Percentiles rank a stretch among this genome's conserved stretches.
Conservation (phyloP, 2,888 invertebrate species). For the Metacarcinus magister region DNA sequence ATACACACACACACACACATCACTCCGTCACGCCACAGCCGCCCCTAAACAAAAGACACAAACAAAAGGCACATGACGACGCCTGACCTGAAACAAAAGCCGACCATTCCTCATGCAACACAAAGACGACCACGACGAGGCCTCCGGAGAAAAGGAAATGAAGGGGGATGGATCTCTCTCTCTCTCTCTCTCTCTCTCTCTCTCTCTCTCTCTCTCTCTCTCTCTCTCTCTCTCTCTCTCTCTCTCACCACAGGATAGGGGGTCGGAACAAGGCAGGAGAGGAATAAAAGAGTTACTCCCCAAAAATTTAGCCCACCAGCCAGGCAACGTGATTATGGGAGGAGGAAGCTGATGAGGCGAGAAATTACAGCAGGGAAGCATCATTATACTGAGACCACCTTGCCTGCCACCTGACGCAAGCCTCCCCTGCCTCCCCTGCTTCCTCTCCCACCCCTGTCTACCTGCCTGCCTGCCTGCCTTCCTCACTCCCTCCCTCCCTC, state of each 20-base stretch:
- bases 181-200: background rate
- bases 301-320: background rate
- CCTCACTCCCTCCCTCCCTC: background rate
- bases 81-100: background rate
- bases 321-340: slow-evolving; percentile 33
- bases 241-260: background rate
- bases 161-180: background rate
- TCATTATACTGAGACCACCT: slow-evolving; percentile 57
- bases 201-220: background rate
- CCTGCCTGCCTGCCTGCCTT: background rate
- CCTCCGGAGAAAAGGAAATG: background rate
- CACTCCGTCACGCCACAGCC: background rate
- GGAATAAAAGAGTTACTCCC: background rate
- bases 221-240: background rate
- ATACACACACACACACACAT: slow-evolving; percentile 22
- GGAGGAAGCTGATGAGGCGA: slow-evolving; percentile 61
- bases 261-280: background rate
- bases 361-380: slow-evolving; percentile 63
- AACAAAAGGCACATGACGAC: background rate
- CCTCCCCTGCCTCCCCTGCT: slow-evolving; percentile 18
- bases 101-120: background rate
- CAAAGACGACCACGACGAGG: background rate
- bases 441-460: slow-evolving; percentile 20
- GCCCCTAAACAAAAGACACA: background rate
- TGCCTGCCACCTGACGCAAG: slow-evolving; percentile 45